Conservation (phyloP, 2,113 vertebrate genomes). For the Cranoglanis bouderius region DNA sequence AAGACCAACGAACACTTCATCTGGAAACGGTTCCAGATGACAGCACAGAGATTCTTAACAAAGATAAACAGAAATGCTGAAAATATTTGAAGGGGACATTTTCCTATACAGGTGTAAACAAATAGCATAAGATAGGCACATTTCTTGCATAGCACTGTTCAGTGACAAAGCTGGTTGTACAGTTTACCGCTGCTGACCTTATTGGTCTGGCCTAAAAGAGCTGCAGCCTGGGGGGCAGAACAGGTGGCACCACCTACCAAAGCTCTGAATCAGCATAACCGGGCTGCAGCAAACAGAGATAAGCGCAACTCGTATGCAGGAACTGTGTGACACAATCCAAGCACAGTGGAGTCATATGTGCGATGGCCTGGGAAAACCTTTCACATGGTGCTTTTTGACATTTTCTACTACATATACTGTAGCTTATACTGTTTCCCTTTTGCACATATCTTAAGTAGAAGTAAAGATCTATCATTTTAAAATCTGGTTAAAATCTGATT, state of each 20-base stretch:
- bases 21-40: background rate
- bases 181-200: conserved; percentile 23
- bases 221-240: conserved; percentile 14
- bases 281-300: background rate
- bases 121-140: background rate
- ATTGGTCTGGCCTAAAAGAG: background rate
- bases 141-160: conserved; percentile 6
- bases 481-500: background rate
- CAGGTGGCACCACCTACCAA: conserved; percentile 25
- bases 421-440: background rate
- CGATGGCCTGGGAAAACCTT: background rate
- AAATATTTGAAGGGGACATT: background rate
- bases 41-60: background rate
- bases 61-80: background rate
- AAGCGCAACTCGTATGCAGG: background rate
- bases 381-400: background rate
- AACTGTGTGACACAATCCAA: background rate
- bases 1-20: background rate
- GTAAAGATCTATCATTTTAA: background rate
- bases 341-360: background rate
- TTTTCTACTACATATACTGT: background rate
- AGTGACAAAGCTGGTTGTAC: background rate
- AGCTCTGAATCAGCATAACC: background rate
- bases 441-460: background rate
- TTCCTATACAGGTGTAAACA: background rate